A percentile compares a stretch with the other conserved stretches of the same genome.
Conservation (phyloP, 2,113 vertebrate species). For the Thamnaconus septentrionalis region DNA sequence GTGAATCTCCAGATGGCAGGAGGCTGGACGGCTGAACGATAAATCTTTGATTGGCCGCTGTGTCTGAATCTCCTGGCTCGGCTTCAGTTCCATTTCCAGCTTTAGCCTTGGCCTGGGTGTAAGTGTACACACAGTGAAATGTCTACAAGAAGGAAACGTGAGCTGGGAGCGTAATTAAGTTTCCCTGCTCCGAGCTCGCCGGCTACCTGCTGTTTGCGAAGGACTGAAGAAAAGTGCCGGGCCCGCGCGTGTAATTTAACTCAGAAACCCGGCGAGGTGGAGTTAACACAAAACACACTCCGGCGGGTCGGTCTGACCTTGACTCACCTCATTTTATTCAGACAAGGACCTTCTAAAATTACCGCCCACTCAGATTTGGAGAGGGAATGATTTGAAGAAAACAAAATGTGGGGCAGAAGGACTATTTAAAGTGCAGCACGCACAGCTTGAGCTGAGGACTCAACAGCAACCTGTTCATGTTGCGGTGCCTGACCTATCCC, state of each 20-base stretch:
- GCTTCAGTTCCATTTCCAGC: constrained; percentile 39
- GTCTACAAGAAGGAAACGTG: constrained; percentile 25
- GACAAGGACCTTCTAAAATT: constrained; percentile 9
- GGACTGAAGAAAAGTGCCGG: constrained; percentile 17
- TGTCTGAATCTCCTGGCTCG: constrained; percentile 58
- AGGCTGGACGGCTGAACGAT: constrained; percentile 62
- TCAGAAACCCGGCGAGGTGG: constrained; percentile 15
- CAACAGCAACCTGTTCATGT: constrained; percentile 22
- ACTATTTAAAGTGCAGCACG: background rate
- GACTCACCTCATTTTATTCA: constrained; percentile 28
- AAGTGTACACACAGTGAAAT: constrained; percentile 22
- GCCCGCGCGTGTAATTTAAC: constrained; percentile 27
- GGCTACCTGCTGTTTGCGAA: constrained; percentile 42
- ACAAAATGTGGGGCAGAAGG: constrained; percentile 12
- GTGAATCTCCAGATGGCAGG: constrained; percentile 64
- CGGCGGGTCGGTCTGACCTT: constrained; percentile 25
- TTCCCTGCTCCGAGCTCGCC: constrained; percentile 31
- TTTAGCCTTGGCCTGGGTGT: constrained; percentile 36
- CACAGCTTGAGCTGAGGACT: constrained; percentile 13
- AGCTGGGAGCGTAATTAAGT: constrained; percentile 53
- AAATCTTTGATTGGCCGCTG: constrained; percentile 72
- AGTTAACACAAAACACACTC: constrained; percentile 13
- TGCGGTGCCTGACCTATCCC: constrained; percentile 30
- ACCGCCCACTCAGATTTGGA: constrained; percentile 4
- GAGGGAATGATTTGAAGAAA: background rate